A percentile compares a stretch with the other conserved stretches of the same genome.
Conservation (phyloP, 2,888 invertebrate species). For the Cephus nigrinus region DNA sequence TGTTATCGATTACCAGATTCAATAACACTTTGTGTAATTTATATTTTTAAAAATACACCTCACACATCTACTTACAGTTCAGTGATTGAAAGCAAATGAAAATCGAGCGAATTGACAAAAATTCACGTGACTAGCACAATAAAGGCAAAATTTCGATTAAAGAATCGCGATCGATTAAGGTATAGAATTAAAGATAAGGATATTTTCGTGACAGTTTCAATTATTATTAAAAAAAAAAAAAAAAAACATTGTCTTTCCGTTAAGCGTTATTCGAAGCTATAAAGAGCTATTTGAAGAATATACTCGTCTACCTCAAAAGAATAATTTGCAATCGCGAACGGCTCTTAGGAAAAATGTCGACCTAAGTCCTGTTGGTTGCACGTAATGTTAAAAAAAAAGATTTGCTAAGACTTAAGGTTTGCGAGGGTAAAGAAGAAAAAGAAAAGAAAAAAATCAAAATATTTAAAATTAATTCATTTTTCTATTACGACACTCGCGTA, state of each 20-base stretch:
- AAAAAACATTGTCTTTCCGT: conserved; percentile 45
- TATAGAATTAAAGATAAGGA: conserved; percentile 43
- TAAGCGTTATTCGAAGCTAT: conserved; percentile 61
- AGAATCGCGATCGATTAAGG: conserved; percentile 40
- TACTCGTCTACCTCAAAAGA: conserved; percentile 65
- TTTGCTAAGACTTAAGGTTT: conserved; percentile 52
- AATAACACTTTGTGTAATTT: neutral
- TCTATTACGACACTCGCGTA: conserved; percentile 39
- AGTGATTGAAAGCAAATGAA: neutral
- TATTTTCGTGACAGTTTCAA: conserved; percentile 28
- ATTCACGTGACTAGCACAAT: conserved; percentile 7
- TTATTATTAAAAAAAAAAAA: conserved; percentile 10
- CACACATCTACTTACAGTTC: neutral
- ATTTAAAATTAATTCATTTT: conserved; percentile 51
- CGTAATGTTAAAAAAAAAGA: conserved; percentile 43
- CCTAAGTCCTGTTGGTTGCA: conserved; percentile 48
- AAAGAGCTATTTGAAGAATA: conserved; percentile 63
- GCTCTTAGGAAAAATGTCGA: conserved; percentile 29
- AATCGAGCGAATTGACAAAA: neutral
- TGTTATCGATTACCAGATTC: neutral
- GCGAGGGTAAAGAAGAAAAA: conserved; percentile 35
- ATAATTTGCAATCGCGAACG: conserved; percentile 56
- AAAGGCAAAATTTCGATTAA: conserved; percentile 9
- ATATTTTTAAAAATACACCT: too few relatives aligned
- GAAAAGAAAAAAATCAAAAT: conserved; percentile 3